Conservation (phyloP, 2,888 invertebrate species). For the Sericinus montela region DNA sequence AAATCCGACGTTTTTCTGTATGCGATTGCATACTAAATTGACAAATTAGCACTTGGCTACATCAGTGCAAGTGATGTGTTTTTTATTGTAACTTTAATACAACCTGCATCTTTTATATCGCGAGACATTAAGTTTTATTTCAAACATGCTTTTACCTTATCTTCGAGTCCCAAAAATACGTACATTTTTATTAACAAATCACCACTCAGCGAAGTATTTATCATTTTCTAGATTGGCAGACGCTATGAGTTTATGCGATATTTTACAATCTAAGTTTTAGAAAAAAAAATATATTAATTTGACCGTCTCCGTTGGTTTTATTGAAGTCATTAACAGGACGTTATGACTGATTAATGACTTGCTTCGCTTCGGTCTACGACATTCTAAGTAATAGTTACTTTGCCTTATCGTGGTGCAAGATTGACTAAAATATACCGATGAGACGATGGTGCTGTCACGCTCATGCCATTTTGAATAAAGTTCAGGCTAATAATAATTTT, state of each 20-base stretch:
- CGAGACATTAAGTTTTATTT: constrained; percentile 22
- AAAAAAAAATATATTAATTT: constrained; percentile 5
- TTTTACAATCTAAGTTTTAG: background rate
- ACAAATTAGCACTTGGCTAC: constrained; percentile 61
- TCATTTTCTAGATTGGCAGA: constrained; percentile 2
- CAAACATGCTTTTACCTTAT: constrained; percentile 43
- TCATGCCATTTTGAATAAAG: background rate
- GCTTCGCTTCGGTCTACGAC: background rate
- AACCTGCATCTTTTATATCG: constrained; percentile 8
- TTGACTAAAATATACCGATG: constrained; percentile 4
- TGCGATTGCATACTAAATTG: constrained; percentile 65
- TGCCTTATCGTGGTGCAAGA: constrained; percentile 10
- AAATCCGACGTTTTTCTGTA: constrained; percentile 44
- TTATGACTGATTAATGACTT: constrained; percentile 11
- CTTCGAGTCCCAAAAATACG: constrained; percentile 29
- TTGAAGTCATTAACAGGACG: constrained; percentile 14
- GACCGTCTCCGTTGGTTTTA: constrained; percentile 1
- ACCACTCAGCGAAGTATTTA: constrained; percentile 28
- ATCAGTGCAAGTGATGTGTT: constrained; percentile 49
- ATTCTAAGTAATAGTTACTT: constrained; percentile 12
- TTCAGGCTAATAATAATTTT: background rate
- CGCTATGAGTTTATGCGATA: background rate
- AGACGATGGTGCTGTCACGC: background rate
- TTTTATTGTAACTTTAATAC: constrained; percentile 33
- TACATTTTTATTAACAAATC: constrained; percentile 38